Evolutionary conservation across 2,113 vertebrate genomes (phyloP), one percentile per base, ranked within the genome.

Genomic region (Eulacestoma nigropectus): DNA sequence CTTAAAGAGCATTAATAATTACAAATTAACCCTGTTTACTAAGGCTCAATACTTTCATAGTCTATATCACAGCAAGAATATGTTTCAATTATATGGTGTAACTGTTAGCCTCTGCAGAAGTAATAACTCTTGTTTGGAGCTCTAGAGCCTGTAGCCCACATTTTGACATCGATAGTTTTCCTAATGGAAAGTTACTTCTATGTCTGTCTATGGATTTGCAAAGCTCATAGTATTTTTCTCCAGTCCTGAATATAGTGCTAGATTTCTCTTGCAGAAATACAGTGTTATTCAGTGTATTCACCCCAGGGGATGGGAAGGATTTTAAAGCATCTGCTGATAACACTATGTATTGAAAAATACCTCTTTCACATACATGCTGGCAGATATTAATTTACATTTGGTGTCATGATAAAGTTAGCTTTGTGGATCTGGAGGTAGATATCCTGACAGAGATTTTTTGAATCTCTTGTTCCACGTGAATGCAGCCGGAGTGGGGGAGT

Each of bases 351-450:
- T 62, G 41, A 84, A 96, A 95, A 93, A 87, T 42, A 33, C 50
- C n/a, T 91, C 91, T 74, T 86, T 84, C 79, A 52, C 41, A 44
- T 52, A 81, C 44, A 49, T 46, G 33, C 56, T 81, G 79, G 49
- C 76, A 93, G 83, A 86, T 90, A 78, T 17, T 88, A 62, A 84
- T 84, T 92, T 88, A 86, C 73, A 78, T 90, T 84, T 86, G 22
- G 76, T 89, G 80, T 92, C 79, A 89, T 72, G 50, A 74, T 81
- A 90, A 89, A 86, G 86, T 81, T 90, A 79, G n/a, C 22, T 95
- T 90, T 81, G 76, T 0, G 0, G 49, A 35, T 90, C 2, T 10
- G 49, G 73, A 86, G 42, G 69, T 60, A 85, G 49, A 63, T 81
- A 65, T 84, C 46, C 68, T 87, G 65, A 75, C 84, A 60, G 84